Evolutionary conservation across 2,888 invertebrate species (phyloP), one percentile per base, ranked within the genome.

Genomic region (Frankliniella intonsa): DNA sequence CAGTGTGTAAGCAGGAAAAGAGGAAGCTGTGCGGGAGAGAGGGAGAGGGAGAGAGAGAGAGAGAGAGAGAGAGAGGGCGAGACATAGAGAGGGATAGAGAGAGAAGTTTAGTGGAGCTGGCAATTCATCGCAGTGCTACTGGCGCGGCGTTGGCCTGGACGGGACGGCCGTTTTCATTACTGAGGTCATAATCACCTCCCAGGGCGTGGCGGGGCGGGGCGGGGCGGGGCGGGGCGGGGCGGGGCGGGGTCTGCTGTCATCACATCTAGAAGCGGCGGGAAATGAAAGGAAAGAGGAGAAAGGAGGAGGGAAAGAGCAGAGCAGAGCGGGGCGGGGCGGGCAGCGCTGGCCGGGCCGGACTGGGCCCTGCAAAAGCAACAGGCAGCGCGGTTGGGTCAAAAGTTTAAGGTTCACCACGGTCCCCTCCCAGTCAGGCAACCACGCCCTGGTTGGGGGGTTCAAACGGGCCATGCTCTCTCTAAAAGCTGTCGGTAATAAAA

Each of bases 61-160:
- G 55, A 55, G 55, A 55, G 55, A 69, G 69, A 69, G 69, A 69
- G 69, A 69, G 65, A 65, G 65, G n/a, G 65, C 3, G 69, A 69
- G 22, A 69, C 9, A 69, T 3, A 69, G 69, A 69, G 22, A 22
- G 69, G 22, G 22, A 69, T 22, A 22, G 22, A 22, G 22, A 69
- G 69, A 69, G 69, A 69, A 25, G 10, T 3, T 38, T 38, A 38
- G 38, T 38, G 38, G 38, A 38, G 38, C 38, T 38, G 38, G 38
- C 38, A 38, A 38, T 38, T 38, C 38, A 38, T 38, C 38, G 69
- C 69, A 76, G 22, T 25, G 69, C 69, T 76, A 76, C 69, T 76
- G 69, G 69, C 38, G 38, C 38, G 38, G 38, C 38, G 38, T 38
- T 38, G 38, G 38, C 38, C 38, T 38, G 38, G 38, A 38, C 38